Conservation (phyloP, 2,797 vertebrate genomes). For the Hylomyscus alleni region DNA sequence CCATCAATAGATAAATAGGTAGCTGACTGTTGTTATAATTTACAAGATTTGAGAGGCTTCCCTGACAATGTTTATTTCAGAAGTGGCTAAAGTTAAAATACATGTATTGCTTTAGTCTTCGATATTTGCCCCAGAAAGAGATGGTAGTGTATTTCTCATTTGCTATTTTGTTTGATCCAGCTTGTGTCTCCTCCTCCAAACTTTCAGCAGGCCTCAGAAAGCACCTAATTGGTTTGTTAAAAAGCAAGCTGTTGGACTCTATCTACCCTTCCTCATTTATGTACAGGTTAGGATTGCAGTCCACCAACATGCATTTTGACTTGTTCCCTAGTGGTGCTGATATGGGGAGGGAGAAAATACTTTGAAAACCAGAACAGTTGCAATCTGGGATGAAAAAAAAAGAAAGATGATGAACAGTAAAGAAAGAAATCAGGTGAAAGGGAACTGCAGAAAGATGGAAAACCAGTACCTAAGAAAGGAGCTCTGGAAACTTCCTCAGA, state of each 20-base stretch:
- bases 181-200: neutral
- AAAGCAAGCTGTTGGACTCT: neutral
- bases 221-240: neutral
- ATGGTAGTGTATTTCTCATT: neutral
- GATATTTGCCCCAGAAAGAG: constrained; percentile 4
- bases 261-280: neutral
- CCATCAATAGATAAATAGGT: neutral
- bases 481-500: neutral
- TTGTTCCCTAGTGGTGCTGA: neutral
- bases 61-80: neutral
- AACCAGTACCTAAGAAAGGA: neutral
- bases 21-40: neutral
- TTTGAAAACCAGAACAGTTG: constrained; percentile 28
- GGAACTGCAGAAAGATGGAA: neutral
- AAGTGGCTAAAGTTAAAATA: constrained; percentile 37
- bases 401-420: too few species aligned
- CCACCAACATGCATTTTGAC: neutral
- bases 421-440: neutral
- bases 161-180: neutral
- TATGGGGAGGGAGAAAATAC: neutral
- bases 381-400: neutral
- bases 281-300: neutral
- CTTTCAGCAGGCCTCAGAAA: neutral
- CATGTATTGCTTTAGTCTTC: constrained; percentile 60
- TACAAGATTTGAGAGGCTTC: neutral